Evolutionary conservation across 2,113 vertebrate species (phyloP).

Genomic region (Gavialis gangeticus): DNA sequence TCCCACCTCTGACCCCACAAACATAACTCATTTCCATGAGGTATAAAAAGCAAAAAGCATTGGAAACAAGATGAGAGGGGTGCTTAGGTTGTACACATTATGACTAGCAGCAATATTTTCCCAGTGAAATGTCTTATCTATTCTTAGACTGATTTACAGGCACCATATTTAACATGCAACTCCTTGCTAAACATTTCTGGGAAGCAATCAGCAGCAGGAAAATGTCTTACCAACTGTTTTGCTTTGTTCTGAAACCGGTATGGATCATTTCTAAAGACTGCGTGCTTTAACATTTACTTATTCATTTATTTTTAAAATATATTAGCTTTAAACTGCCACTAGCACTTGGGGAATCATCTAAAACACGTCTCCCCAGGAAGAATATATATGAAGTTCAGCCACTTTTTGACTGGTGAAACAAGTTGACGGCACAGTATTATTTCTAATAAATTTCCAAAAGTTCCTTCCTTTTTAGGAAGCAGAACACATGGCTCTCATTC

Average conservation of each 20-base stretch:
- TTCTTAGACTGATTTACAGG: conserved; percentile 31
- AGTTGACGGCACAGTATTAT: conserved; percentile 44
- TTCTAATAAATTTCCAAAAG: conserved; percentile 64
- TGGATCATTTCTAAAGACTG: conserved; percentile 45
- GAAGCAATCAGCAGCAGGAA: conserved; percentile 47
- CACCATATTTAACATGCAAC: conserved; percentile 23
- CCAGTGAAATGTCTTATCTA: not conserved
- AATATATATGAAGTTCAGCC: not conserved
- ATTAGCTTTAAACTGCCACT: conserved; percentile 6
- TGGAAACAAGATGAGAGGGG: not conserved
- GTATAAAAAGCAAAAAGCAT: not conserved
- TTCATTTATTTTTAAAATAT: conserved; percentile 2
- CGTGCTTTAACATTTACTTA: conserved; percentile 1
- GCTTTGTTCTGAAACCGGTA: conserved; percentile 68
- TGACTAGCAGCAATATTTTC: not conserved
- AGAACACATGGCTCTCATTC: conserved; percentile 74
- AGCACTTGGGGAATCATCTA: not conserved
- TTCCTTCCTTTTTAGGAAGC: conserved; percentile 73
- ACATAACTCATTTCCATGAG: not conserved
- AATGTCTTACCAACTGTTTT: conserved; percentile 57
- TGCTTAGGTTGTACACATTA: fast-evolving
- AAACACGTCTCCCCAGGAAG: not conserved
- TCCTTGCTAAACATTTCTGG: conserved; percentile 56
- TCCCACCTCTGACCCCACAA: not conserved
- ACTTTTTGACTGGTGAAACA: conserved; percentile 36